Evolutionary conservation across 2,888 invertebrate species (phyloP), one percentile per base, ranked within the genome.

Genomic region (Galerucella calmariensis): DNA sequence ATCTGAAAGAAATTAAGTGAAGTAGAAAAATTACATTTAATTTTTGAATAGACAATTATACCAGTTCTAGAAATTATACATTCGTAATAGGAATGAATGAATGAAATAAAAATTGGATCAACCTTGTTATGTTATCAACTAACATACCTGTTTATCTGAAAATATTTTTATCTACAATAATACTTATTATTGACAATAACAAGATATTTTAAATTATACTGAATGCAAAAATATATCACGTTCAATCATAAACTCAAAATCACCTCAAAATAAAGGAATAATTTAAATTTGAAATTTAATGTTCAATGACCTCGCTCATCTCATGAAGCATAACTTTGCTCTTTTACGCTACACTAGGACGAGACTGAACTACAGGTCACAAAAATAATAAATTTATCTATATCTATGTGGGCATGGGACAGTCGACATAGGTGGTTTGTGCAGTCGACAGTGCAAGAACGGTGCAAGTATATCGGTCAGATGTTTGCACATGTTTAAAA

Each of bases 1-100:
- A 78, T 78, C 77, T 78, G 63, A 27, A 76, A 77, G 35, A 56
- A 56, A 53, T 53, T n/a, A 0, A 53, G 56, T 20, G 56, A 51
- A 51, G n/a, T 51, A 51, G 14, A 14, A 14, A 51, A 51, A 12
- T 3, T 51, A 2, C 27, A 51, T 51, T 12, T 51, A n/a, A 51
- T 51, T 51, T 51, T 14, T 14, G 12, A 51, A 5, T 14, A 3
- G 2, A 51, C 48, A 51, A 14, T 51, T 27, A 27, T n/a, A 51
- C 14, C 48, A 51, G 48, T 12, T 51, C 48, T 51, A 51, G 4
- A 12, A 51, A 51, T 51, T 14, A 2, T 51, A 51, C n/a, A 51
- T 14, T 51, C 48, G 5, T 14, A 51, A 6, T 51, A 51, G n/a
- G 5, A 51, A n/a, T n/a, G 27, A 27, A 27, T 2, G 1, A 0